phyloP scores from a whole-genome alignment of 2,888 invertebrate genomes.

The Chloromyia formosa region DNA sequence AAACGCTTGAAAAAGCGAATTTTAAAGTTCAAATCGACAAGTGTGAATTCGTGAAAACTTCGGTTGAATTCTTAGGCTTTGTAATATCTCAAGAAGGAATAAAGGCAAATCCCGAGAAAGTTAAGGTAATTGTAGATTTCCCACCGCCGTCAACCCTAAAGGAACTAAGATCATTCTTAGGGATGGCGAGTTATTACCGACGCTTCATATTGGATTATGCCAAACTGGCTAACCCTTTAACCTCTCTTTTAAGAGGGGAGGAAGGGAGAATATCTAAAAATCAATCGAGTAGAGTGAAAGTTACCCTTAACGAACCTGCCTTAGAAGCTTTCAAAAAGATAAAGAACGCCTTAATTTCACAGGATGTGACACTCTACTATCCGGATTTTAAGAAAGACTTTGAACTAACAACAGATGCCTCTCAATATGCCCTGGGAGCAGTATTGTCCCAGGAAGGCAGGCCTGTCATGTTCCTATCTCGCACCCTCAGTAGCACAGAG shows the following conservation, averaged over 20 bases:
- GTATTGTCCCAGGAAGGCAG: constrained; percentile 54
- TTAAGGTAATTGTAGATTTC: constrained; percentile 48
- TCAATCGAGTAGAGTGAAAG: too few species aligned
- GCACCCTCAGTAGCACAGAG: constrained; percentile 53
- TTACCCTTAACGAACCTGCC: too few species aligned
- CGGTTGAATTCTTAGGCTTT: constrained; percentile 5
- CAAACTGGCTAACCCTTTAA: too few species aligned
- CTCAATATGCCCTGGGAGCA: constrained; percentile 54
- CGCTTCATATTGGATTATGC: constrained; percentile 48
- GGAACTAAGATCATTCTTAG: too few species aligned
- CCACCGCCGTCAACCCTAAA: too few species aligned
- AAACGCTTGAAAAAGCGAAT: constrained; percentile 43
- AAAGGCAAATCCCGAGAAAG: constrained; percentile 48
- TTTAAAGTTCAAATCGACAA: too few species aligned
- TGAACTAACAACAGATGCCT: constrained; percentile 56
- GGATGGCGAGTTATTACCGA: too few species aligned
- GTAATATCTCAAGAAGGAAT: too few species aligned
- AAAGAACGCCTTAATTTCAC: constrained; percentile 42
- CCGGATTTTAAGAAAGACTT: constrained; percentile 57
- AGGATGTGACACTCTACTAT: constrained; percentile 46
- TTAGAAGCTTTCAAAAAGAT: constrained; percentile 44
- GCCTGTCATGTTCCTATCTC: constrained; percentile 56
- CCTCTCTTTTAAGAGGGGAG: too few species aligned
- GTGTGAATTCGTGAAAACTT: constrained; percentile 34
- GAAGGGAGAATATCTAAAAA: constrained; percentile 51